Evolutionary conservation across 2,888 invertebrate species (phyloP).

Genomic region (Ditula angustiorana): DNA sequence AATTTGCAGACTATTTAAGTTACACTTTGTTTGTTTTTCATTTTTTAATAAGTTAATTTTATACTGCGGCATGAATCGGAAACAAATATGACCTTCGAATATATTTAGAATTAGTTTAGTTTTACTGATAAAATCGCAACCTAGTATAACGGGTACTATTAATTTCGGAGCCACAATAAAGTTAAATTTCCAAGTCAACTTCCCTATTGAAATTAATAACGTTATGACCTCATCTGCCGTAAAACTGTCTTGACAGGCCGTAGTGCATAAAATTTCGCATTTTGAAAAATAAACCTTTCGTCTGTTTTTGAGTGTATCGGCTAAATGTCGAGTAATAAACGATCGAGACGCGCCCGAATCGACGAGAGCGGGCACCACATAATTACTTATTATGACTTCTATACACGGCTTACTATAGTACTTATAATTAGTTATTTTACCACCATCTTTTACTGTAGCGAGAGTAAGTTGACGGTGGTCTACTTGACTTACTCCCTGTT

Average conservation of each 20-base stretch:
- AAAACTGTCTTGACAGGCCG: not conserved
- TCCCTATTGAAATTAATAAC: not conserved
- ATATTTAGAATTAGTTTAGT: not conserved
- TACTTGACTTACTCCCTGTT: conserved; percentile 7
- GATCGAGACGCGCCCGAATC: conserved; percentile 8
- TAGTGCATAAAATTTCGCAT: conserved; percentile 7
- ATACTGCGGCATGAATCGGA: not conserved
- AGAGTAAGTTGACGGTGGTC: conserved; percentile 16
- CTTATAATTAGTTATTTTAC: conserved; percentile 1
- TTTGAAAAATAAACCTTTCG: not conserved
- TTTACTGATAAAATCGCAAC: conserved; percentile 6
- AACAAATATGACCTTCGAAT: not conserved
- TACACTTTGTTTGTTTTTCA: not conserved
- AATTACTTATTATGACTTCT: not conserved
- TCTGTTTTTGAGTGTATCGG: not conserved
- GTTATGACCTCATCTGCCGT: not conserved
- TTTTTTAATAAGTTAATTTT: not conserved
- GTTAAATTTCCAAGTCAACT: not conserved
- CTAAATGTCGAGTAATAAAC: conserved; percentile 6
- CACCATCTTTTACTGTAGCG: not conserved
- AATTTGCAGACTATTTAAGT: not conserved
- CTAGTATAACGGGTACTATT: not conserved
- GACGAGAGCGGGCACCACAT: not conserved
- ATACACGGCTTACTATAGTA: not conserved
- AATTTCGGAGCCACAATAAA: not conserved